Evolutionary conservation across 2,797 vertebrate genomes (phyloP).

Genomic region (Pteronotus mesoamericanus): DNA sequence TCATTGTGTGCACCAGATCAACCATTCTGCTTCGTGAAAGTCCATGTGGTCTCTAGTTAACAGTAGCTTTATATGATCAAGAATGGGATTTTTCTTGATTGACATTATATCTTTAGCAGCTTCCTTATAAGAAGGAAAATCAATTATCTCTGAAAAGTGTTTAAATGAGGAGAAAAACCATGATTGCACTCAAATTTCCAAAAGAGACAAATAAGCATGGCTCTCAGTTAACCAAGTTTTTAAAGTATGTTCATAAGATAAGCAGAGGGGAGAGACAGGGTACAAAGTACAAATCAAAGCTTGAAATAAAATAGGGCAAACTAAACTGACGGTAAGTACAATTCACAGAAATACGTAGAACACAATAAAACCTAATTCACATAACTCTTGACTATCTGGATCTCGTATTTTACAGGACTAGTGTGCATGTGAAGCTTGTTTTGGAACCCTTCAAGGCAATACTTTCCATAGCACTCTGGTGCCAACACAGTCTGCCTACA

Average conservation of each 20-base stretch:
- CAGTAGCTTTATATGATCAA: not conserved
- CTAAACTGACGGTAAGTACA: not conserved
- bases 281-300: not conserved
- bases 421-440: not conserved
- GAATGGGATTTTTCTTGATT: not conserved
- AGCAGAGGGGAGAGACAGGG: not conserved
- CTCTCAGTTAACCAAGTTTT: not conserved
- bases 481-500: not conserved
- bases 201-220: not conserved
- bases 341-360: constrained; percentile 9
- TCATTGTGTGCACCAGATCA: not conserved
- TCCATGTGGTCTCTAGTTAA: not conserved
- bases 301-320: not conserved
- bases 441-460: not conserved
- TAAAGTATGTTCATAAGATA: not conserved
- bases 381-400: not conserved
- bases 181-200: not conserved
- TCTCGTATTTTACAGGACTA: not conserved
- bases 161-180: not conserved
- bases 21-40: not conserved
- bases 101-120: not conserved
- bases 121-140: not conserved
- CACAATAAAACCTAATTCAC: not conserved
- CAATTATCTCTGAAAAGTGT: not conserved
- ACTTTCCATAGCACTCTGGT: not conserved